Conservation (phyloP, 2,113 vertebrate genomes). For the Tauraco erythrolophus region DNA sequence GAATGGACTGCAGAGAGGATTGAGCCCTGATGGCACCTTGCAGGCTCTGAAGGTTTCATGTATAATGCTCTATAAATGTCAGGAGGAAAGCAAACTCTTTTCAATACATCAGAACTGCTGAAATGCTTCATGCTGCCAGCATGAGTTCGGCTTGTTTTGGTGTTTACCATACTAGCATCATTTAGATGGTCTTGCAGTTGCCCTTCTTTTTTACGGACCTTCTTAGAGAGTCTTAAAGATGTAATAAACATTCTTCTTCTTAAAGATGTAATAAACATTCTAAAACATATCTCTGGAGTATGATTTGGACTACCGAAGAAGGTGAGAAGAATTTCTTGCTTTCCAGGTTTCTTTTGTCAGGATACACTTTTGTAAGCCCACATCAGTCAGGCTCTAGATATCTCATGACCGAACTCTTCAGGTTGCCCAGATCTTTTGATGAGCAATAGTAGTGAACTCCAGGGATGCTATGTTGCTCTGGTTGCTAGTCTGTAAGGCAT, state of each 20-base stretch:
- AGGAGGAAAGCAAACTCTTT: not conserved
- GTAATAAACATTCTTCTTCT: no score
- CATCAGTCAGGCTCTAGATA: no score
- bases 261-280: not conserved
- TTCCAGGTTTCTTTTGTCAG: not conserved
- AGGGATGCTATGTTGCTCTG: not conserved
- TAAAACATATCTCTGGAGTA: not conserved
- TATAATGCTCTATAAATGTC: not conserved
- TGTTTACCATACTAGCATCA: accelerated
- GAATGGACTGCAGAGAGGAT: not conserved
- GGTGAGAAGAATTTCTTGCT: not conserved
- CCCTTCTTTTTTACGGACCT: not conserved
- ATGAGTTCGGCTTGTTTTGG: not conserved
- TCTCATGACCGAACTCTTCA: not conserved
- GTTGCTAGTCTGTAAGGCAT: not conserved
- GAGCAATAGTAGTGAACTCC: not conserved
- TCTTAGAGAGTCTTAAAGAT: no score
- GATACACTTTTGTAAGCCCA: no score
- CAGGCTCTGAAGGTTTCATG: not conserved
- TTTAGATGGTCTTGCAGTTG: not conserved
- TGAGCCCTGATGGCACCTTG: not conserved
- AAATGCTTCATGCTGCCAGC: not conserved
- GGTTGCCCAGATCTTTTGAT: not conserved
- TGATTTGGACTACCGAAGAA: not conserved
- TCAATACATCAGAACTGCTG: not conserved